Evolutionary conservation across 2,797 vertebrate species (phyloP).

Genomic region (Mus spretus): DNA sequence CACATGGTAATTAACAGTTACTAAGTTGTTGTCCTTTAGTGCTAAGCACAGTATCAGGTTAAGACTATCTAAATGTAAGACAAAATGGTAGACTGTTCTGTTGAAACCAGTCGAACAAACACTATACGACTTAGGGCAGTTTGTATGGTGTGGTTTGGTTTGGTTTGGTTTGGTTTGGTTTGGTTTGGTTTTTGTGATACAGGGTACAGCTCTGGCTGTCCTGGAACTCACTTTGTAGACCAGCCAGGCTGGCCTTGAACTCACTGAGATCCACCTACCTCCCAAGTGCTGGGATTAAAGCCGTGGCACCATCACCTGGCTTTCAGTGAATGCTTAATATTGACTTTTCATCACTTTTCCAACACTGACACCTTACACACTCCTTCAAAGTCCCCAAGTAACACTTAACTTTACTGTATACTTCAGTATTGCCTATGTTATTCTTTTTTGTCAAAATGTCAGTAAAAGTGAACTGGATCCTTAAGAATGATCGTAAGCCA

Average conservation of each 20-base stretch:
- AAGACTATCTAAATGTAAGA: neutral
- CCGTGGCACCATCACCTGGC: neutral
- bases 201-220: neutral
- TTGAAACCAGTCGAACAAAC: neutral
- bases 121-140: neutral
- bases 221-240: neutral
- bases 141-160: neutral
- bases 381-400: neutral
- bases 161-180: too few relatives aligned
- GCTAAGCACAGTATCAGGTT: neutral
- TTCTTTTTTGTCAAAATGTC: constrained; percentile 40
- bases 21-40: constrained; percentile 1
- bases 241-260: neutral
- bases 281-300: neutral
- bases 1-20: neutral
- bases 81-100: neutral
- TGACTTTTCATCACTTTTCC: neutral
- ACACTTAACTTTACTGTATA: neutral
- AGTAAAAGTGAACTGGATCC: constrained; percentile 3
- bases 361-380: neutral
- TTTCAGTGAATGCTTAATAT: neutral
- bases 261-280: neutral
- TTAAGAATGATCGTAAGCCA: neutral
- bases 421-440: constrained; percentile 15
- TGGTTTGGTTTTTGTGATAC: too few relatives aligned